Base-by-base conservation (phyloP, 2,113 vertebrate species). In the Xerus inauris region DNA sequence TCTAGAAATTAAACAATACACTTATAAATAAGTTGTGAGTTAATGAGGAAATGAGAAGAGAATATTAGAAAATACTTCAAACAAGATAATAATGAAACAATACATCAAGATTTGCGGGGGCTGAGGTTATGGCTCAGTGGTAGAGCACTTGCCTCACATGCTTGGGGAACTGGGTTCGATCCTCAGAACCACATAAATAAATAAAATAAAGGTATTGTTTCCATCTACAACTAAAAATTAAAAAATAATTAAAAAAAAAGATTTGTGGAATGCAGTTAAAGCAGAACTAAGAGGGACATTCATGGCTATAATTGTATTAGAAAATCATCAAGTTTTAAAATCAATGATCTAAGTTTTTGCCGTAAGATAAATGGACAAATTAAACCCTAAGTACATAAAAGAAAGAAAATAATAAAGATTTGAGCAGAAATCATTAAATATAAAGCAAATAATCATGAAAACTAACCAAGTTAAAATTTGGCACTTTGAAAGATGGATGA, bases 361-460 rank as follows among this genome's bases (percentile, higher is more conserved):
- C 17, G 35, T 35, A 51, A 80, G 45, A 54, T 69, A 40, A 51
- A 54, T 67, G 35, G 40, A 24, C 32, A 80, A 54, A 67, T 90
- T 80, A 80, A 87, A 32, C 38, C 26, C 45, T 47, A 82, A 26
- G 8, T 51, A 51, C 35, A 22, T 19, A 40, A 6, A 87, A 86
- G 62, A 88, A 81, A 38, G 35, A 87, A 94, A 94, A 72, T 47
- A 30, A 72, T 62, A 49, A 62, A 94, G 24, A 81, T 88, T 59
- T 81, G 28, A 62, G 9, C 16, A 49, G 49, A 49, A 72, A 17
- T 57, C 40, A 73, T 75, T 71, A 73, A 35, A 73, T 59, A 91
- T 57, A 72, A 71, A 81, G 16, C 30, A 90, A 80, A 24, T 12
- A 65, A 45, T 30, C 24, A 76, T 26, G 26, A 54, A 79, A 80